Base-by-base conservation (phyloP, 2,113 vertebrate genomes). In the Sigmodon hispidus region DNA sequence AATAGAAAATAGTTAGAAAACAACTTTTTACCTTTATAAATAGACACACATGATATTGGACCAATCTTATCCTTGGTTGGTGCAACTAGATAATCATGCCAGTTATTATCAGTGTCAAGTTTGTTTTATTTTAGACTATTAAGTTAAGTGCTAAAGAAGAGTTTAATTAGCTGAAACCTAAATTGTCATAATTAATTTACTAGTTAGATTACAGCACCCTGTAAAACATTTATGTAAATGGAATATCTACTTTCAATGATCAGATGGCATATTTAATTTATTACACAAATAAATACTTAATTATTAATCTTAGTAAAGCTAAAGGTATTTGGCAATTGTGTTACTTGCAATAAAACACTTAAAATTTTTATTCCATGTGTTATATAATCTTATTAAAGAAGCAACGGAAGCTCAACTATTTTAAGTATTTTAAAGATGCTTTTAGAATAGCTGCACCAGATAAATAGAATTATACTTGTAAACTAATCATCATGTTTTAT, bases 211-310 rank as follows among this genome's bases (percentile, higher is more conserved):
- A 97, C 94, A 97, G 97, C 61, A 95, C 50, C 97, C 97, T 98
- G 98, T 99, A 98, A 99, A 99, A 98, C 97, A 99, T 98, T 99
- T 97, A 98, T 98, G 97, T 98, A 99, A 98, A 96, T 3, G 48
- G 97, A 98, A 93, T 96, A 97, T 94, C 69, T 80, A 95, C 91
- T 98, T 98, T 97, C 97, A 97, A 61, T 91, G 97, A 98, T 96
- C 97, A 96, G 0, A 3, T 76, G 94, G 87, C 97, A 98, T 95
- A 93, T 95, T 95, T 98, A 98, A 98, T 98, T 98, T 98, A 98
- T 95, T 97, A 97, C 16, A 94, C 17, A 97, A 63, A 84, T 98
- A 98, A 98, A 98, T 98, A 98, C 98, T 98, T 98, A 97, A 98
- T 98, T 98, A 95, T 87, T 86, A 96, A 97, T 85, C 69, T 95